phyloP scores from a whole-genome alignment of 2,888 invertebrate genomes.

The Microctonus brassicae region DNA sequence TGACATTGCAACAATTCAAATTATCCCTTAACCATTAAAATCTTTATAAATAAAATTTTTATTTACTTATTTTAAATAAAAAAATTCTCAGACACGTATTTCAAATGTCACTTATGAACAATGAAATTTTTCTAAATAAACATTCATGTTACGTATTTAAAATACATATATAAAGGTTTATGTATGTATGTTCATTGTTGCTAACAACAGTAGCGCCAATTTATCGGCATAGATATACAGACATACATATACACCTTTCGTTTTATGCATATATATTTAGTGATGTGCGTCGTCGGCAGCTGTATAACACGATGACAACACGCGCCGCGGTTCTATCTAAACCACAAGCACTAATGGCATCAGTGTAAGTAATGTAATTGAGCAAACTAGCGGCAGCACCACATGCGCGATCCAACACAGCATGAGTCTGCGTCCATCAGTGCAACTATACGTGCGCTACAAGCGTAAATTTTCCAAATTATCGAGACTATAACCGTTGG shows the following conservation, averaged over 20 bases:
- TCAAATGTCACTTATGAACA: too few relatives aligned
- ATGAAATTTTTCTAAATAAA: too few relatives aligned
- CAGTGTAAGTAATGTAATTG: conserved; percentile 65
- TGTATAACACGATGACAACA: conserved; percentile 8
- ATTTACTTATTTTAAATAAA: too few relatives aligned
- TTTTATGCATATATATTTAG: neutral
- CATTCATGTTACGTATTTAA: too few relatives aligned
- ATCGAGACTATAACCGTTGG: neutral
- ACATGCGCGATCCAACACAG: conserved; percentile 33
- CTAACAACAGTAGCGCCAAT: too few relatives aligned
- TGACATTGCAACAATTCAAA: too few relatives aligned
- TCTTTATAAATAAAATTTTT: too few relatives aligned
- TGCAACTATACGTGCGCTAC: conserved; percentile 21
- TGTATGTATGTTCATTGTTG: too few relatives aligned
- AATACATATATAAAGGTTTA: too few relatives aligned
- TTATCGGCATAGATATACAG: too few relatives aligned
- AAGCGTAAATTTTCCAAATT: conserved; percentile 21
- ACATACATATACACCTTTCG: neutral
- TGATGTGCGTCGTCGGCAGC: neutral
- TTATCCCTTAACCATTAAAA: too few relatives aligned
- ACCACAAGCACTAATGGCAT: conserved; percentile 58
- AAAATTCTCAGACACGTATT: too few relatives aligned
- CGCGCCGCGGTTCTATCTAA: conserved; percentile 16
- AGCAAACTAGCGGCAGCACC: conserved; percentile 50
- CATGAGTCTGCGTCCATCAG: conserved; percentile 18